Evolutionary conservation across 2,113 vertebrate genomes (phyloP).

Genomic region (Neopipo cinnamomea): DNA sequence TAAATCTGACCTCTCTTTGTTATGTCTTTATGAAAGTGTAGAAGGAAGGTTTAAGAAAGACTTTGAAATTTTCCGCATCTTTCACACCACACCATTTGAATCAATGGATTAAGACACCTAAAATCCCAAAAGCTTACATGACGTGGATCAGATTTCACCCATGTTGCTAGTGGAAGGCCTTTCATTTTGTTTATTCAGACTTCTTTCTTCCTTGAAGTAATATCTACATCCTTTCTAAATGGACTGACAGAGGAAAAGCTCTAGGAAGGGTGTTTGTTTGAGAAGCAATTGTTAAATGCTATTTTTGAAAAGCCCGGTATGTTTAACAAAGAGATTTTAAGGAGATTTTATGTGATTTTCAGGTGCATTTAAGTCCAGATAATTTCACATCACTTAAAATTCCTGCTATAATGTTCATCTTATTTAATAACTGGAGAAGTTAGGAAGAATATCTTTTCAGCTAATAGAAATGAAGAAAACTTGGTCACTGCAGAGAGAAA

Average conservation of each 20-base stretch:
- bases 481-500: not conserved
- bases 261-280: not conserved
- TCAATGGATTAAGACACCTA: slow-evolving; percentile 19
- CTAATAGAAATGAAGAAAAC: not conserved
- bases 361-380: not conserved
- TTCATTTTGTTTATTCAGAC: slow-evolving; percentile 30
- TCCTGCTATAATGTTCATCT: not conserved
- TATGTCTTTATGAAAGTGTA: slow-evolving; percentile 32
- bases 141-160: slow-evolving; percentile 33
- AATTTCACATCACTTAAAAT: not conserved
- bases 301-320: not conserved
- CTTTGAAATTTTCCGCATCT: slow-evolving; percentile 35
- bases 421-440: not conserved
- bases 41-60: slow-evolving; percentile 22
- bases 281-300: not conserved
- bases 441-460: not conserved
- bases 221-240: not conserved
- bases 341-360: not conserved
- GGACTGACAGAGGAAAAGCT: not conserved
- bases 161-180: slow-evolving; percentile 6
- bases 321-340: not conserved
- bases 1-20: not conserved
- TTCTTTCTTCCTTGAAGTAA: slow-evolving; percentile 21
- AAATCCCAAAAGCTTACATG: slow-evolving; percentile 18
- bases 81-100: slow-evolving; percentile 24